Evolutionary conservation across 2,888 invertebrate species (phyloP).

Genomic region (Thymelicus lineola): DNA sequence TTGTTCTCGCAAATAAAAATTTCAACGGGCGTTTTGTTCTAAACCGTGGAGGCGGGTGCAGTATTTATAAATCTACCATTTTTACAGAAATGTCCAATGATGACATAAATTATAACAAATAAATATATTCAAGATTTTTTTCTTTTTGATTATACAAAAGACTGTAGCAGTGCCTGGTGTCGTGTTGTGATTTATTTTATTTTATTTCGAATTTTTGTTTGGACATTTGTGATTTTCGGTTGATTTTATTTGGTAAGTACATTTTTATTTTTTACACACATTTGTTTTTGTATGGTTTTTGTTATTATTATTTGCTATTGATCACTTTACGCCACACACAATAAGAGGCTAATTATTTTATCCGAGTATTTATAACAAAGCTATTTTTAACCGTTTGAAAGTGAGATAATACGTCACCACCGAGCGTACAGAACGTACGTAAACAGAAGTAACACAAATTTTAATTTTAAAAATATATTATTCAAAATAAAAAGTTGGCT

Average conservation of each 20-base stretch:
- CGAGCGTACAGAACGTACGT: slow-evolving; percentile 31
- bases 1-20: slow-evolving; percentile 48
- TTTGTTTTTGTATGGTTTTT: slow-evolving; percentile 44
- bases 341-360: neutral
- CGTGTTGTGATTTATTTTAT: slow-evolving; percentile 77
- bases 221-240: slow-evolving; percentile 71
- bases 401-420: slow-evolving; percentile 32
- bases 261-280: slow-evolving; percentile 53
- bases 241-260: slow-evolving; percentile 74
- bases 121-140: slow-evolving; percentile 62
- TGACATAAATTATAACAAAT: slow-evolving; percentile 60
- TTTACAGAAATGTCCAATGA: slow-evolving; percentile 68
- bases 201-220: slow-evolving; percentile 62
- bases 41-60: slow-evolving; percentile 61
- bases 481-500: slow-evolving; percentile 57
- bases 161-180: slow-evolving; percentile 79
- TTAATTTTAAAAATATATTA: slow-evolving; percentile 44
- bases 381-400: slow-evolving; percentile 16
- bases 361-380: slow-evolving; percentile 14
- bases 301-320: slow-evolving; percentile 37
- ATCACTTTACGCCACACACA: neutral
- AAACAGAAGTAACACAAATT: slow-evolving; percentile 42
- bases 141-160: slow-evolving; percentile 56
- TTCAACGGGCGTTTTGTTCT: slow-evolving; percentile 66
- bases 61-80: slow-evolving; percentile 54